Conservation (phyloP, 2,113 vertebrate species). For the Eulemur macaco region DNA sequence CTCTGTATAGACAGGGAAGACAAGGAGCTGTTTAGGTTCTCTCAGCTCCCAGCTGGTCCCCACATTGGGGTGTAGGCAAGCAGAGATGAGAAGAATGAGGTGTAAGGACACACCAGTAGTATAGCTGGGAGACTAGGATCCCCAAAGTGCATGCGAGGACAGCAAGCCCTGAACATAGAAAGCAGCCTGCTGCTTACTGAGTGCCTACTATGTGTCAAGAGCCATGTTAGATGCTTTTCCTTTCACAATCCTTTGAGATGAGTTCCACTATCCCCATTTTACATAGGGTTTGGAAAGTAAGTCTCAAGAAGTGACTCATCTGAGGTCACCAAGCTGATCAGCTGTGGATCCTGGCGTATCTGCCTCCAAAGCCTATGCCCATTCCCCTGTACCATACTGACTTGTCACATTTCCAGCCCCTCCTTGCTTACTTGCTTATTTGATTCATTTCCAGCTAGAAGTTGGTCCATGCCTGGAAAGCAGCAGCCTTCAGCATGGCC, state of each 20-base stretch:
- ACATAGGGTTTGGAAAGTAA: background rate
- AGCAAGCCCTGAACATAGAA: background rate
- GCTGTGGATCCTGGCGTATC: background rate
- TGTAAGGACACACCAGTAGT: background rate
- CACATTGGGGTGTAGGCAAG: background rate
- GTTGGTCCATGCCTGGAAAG: background rate
- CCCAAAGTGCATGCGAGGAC: background rate
- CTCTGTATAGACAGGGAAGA: background rate
- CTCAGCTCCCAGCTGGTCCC: background rate
- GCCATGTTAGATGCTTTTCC: background rate
- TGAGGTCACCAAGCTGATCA: background rate
- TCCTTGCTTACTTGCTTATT: background rate
- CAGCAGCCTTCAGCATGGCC: background rate
- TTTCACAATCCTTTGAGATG: background rate
- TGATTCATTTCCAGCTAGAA: background rate
- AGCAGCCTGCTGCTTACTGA: background rate
- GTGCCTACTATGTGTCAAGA: background rate
- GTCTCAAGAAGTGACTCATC: background rate
- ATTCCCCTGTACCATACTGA: background rate
- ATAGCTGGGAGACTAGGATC: background rate
- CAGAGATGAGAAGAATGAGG: background rate
- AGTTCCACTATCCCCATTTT: background rate
- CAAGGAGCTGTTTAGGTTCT: background rate
- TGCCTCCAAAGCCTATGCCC: background rate
- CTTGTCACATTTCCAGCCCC: background rate